Evolutionary conservation across 2,888 invertebrate species (phyloP).

Genomic region (Hololepta plana): DNA sequence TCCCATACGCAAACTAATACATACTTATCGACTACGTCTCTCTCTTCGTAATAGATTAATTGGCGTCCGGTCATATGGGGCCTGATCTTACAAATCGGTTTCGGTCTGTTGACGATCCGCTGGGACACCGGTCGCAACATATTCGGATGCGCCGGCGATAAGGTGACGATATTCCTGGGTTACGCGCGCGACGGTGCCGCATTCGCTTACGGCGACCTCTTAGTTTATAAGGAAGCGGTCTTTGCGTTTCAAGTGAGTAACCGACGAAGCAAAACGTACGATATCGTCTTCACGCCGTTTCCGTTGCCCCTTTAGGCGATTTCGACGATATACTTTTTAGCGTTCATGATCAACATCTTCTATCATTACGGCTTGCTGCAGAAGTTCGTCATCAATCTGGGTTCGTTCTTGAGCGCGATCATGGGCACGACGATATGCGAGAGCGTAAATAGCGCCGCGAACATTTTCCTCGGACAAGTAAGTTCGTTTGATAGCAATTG

Average conservation of each 20-base stretch:
- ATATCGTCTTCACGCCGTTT: conserved; percentile 2
- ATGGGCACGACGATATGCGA: conserved; percentile 87
- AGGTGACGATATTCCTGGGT: conserved; percentile 54
- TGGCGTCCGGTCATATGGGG: conserved; percentile 74
- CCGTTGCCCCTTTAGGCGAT: conserved; percentile 45
- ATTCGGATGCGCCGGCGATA: conserved; percentile 42
- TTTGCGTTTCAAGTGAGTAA: conserved; percentile 76
- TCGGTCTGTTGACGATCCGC: conserved; percentile 71
- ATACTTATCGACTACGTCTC: not conserved
- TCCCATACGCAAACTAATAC: not conserved
- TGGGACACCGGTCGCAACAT: conserved; percentile 63
- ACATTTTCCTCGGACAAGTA: conserved; percentile 88
- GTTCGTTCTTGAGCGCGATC: conserved; percentile 50
- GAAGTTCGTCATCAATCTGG: conserved; percentile 62
- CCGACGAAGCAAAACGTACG: not conserved
- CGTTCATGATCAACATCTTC: conserved; percentile 74
- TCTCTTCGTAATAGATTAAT: conserved; percentile 37
- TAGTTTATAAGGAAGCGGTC: conserved; percentile 37
- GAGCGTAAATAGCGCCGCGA: conserved; percentile 82
- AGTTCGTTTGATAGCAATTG: conserved; percentile 12
- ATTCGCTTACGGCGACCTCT: conserved; percentile 64
- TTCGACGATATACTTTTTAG: conserved; percentile 87
- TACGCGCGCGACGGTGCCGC: conserved; percentile 64
- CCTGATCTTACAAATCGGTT: conserved; percentile 61
- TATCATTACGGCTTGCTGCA: conserved; percentile 84